A percentile compares a stretch with the other conserved stretches of the same genome.
These are phyloP conservation scores for Ateles fusciceps DNA, from an alignment of 2,797 vertebrate species.

Conservation along the genomic window DNA sequence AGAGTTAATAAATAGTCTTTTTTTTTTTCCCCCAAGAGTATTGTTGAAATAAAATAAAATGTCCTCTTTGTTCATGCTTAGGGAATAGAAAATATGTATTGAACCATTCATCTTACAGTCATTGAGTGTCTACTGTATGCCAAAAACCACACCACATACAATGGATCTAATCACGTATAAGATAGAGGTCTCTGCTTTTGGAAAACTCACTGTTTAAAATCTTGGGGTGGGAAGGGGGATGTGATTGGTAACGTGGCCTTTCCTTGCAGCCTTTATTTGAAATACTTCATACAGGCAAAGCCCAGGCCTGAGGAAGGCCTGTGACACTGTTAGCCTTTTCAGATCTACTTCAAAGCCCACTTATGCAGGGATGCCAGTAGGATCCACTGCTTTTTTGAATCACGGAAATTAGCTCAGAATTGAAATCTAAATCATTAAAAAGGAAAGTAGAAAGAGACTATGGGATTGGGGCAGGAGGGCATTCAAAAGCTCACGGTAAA, in stretches of 20 bases:
- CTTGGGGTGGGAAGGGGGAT: neutral
- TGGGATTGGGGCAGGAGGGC: neutral
- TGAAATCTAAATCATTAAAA: neutral
- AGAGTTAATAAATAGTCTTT: neutral
- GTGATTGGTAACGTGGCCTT: neutral
- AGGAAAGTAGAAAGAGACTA: neutral
- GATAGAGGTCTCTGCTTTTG: neutral
- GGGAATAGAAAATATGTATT: neutral
- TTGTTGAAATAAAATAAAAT: conserved; percentile 18
- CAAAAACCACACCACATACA: neutral
- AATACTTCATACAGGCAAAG: neutral
- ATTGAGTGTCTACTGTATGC: neutral
- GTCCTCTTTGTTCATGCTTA: neutral
- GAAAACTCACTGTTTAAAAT: conserved; percentile 29
- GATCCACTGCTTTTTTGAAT: neutral
- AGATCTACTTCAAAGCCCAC: neutral
- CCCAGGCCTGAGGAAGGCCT: neutral
- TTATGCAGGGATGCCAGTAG: neutral
- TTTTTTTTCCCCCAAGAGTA: neutral
- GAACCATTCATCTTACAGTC: neutral
- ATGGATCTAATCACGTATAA: neutral
- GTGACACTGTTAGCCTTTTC: neutral
- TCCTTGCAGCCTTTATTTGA: neutral
- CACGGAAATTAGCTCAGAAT: neutral
- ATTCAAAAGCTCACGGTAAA: neutral